A percentile compares a stretch with the other conserved stretches of the same genome.
phyloP scores from a whole-genome alignment of 2,888 invertebrate genomes.

The Onchidella celtica region DNA sequence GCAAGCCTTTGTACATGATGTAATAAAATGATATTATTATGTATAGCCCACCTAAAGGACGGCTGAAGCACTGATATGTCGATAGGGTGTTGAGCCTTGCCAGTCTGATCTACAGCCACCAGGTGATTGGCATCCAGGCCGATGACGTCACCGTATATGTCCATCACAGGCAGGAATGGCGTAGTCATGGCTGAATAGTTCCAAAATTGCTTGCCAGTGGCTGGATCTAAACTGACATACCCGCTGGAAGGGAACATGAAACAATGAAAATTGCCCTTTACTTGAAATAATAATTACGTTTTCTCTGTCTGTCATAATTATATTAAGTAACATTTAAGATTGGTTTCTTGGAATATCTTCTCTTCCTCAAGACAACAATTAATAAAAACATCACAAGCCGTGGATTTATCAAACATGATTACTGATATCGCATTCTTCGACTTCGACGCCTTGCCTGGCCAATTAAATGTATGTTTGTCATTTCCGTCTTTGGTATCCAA shows the following conservation, averaged over 20 bases:
- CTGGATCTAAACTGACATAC: conserved; percentile 59
- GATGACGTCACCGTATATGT: conserved; percentile 61
- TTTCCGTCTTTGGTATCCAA: too few species aligned
- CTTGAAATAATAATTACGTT: not conserved
- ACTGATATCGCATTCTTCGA: too few species aligned
- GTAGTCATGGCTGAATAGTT: conserved; percentile 56
- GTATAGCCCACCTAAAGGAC: conserved; percentile 15
- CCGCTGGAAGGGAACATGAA: conserved; percentile 56
- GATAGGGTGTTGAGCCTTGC: not conserved
- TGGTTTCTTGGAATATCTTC: too few species aligned
- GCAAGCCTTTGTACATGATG: too few species aligned
- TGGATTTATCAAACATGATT: too few species aligned
- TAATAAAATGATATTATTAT: too few species aligned
- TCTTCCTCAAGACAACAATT: too few species aligned
- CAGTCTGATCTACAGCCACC: not conserved
- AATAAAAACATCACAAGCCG: too few species aligned
- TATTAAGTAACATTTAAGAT: too few species aligned
- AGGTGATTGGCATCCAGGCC: conserved; percentile 64
- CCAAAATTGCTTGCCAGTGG: conserved; percentile 59
- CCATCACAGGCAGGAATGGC: conserved; percentile 65
- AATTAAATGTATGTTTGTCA: too few species aligned
- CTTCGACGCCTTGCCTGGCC: too few species aligned
- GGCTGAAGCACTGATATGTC: conserved; percentile 4
- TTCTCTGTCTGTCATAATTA: too few species aligned
- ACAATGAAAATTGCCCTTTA: not conserved